Evolutionary conservation across 2,888 invertebrate genomes (phyloP).

Genomic region (Dicranocentrus wangi): DNA sequence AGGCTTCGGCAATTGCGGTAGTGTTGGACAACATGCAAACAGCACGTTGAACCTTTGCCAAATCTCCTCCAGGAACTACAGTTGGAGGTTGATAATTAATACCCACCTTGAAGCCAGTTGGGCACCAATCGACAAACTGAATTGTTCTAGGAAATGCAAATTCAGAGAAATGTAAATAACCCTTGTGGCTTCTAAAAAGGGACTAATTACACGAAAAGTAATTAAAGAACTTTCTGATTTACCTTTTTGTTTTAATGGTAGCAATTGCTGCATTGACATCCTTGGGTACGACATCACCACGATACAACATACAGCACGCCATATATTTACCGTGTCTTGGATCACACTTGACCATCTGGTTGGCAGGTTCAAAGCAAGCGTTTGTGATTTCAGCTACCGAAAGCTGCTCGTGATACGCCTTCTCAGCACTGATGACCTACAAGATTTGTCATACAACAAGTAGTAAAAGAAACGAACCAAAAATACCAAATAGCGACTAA

Average conservation of each 20-base stretch:
- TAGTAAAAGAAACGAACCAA: no score
- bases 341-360: conserved; percentile 82
- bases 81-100: conserved; percentile 71
- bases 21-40: conserved; percentile 90
- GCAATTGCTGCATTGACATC: conserved; percentile 84
- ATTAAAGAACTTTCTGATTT: conserved; percentile 70
- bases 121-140: conserved; percentile 78
- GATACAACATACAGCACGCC: conserved; percentile 87
- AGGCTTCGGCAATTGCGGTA: conserved; percentile 96
- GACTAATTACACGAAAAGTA: no score
- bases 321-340: conserved; percentile 68
- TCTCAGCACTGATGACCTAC: conserved; percentile 81
- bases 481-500: no score
- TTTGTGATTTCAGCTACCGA: conserved; percentile 86
- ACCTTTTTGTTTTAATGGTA: conserved; percentile 81
- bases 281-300: conserved; percentile 86
- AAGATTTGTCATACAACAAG: no score
- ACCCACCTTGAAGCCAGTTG: conserved; percentile 71
- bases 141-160: conserved; percentile 74
- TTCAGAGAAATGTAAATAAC: no score
- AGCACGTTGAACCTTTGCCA: no score
- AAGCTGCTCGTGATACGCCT: conserved; percentile 85
- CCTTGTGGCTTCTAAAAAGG: no score
- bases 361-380: conserved; percentile 95
- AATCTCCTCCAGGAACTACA: conserved; percentile 70